Conservation (phyloP, 2,113 vertebrate genomes). For the Pipa parva region DNA sequence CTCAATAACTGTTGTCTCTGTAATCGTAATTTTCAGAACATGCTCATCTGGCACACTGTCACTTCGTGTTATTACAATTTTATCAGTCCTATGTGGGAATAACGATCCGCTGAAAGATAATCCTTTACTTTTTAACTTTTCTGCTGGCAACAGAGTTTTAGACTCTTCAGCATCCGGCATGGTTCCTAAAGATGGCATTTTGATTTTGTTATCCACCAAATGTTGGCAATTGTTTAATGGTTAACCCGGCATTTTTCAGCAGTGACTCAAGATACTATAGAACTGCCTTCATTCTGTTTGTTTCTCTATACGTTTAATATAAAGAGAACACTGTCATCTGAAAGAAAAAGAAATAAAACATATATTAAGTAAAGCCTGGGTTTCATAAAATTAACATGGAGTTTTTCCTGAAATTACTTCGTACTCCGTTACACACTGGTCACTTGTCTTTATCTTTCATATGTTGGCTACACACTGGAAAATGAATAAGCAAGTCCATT, state of each 20-base stretch:
- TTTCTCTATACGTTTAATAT: background rate
- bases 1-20: slow-evolving; percentile 87
- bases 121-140: slow-evolving; percentile 44
- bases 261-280: background rate
- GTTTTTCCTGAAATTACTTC: background rate
- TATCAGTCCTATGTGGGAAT: slow-evolving; percentile 66
- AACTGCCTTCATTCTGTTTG: background rate
- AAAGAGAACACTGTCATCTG: background rate
- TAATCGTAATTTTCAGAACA: slow-evolving; percentile 85
- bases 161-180: background rate
- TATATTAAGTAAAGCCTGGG: background rate
- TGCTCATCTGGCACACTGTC: slow-evolving; percentile 75
- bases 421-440: too few relatives aligned
- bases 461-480: too few relatives aligned
- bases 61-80: slow-evolving; percentile 68
- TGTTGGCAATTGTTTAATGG: background rate
- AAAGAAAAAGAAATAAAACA: background rate
- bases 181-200: slow-evolving; percentile 48
- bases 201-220: background rate
- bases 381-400: background rate
- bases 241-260: background rate
- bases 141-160: slow-evolving; percentile 29
- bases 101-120: slow-evolving; percentile 58
- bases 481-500: too few relatives aligned
- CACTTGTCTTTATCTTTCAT: too few relatives aligned